These are phyloP conservation scores for Lerema accius DNA, from an alignment of 1,140 invertebrate species.

Conservation along the genomic window DNA sequence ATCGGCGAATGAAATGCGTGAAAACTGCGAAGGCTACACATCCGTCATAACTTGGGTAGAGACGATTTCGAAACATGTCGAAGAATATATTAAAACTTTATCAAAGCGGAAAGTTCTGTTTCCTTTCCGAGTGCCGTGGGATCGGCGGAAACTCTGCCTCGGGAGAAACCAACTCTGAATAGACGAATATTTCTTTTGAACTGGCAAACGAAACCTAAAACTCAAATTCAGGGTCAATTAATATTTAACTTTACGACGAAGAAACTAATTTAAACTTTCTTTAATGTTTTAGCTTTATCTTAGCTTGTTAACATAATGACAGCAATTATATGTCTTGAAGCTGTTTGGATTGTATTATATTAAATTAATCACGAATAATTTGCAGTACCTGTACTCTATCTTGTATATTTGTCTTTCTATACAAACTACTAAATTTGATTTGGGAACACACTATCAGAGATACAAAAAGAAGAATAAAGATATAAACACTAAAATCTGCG, in stretches of 20 bases:
- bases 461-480: too few relatives aligned
- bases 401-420: too few relatives aligned
- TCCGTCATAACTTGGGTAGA: conserved; percentile 66
- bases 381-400: too few relatives aligned
- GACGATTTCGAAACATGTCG: conserved; percentile 67
- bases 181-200: conserved; percentile 45
- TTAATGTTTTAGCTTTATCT: conserved; percentile 10
- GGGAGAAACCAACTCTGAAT: conserved; percentile 41
- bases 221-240: conserved; percentile 31
- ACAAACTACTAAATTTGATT: too few relatives aligned
- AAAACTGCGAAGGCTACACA: conserved; percentile 51
- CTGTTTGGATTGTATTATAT: too few relatives aligned
- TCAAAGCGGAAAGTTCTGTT: conserved; percentile 75
- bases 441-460: too few relatives aligned
- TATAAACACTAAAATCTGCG: too few relatives aligned
- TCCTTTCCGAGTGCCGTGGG: conserved; percentile 56
- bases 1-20: conserved; percentile 43
- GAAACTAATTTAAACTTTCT: conserved; percentile 29
- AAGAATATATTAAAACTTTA: conserved; percentile 81
- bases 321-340: neutral
- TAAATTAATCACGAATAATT: too few relatives aligned
- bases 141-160: conserved; percentile 46
- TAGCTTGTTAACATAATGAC: neutral
- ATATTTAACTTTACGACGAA: conserved; percentile 22
- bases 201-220: conserved; percentile 36